These are phyloP conservation scores for Nematopogon swammerdamellus DNA, from an alignment of 2,888 invertebrate genomes.

Conservation along the genomic window DNA sequence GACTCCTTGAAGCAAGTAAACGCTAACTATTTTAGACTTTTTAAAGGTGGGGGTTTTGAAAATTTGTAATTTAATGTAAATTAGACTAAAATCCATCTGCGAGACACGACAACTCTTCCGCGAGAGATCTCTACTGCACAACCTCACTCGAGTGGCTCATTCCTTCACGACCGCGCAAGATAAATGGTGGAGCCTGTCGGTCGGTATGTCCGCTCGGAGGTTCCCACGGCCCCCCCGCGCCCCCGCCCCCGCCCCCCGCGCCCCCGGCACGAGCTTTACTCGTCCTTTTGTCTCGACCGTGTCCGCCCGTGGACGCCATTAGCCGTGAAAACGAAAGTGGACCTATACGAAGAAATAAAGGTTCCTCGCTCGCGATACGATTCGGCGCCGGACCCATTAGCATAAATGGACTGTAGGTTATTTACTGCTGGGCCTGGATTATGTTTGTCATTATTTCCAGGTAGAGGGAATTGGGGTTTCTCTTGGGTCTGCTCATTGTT, in stretches of 20 bases:
- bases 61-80: no score
- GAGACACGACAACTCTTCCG: no score
- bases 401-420: neutral
- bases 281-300: neutral
- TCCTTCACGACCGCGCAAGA: slow-evolving; percentile 53
- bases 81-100: no score
- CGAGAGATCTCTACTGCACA: no score
- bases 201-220: neutral
- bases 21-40: no score
- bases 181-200: slow-evolving; percentile 26
- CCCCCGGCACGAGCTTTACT: neutral
- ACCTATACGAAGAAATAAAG: neutral
- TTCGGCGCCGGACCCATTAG: neutral
- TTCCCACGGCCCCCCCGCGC: neutral
- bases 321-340: neutral
- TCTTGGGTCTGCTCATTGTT: no score
- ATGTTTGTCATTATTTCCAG: neutral
- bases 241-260: neutral
- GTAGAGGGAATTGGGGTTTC: neutral
- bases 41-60: no score
- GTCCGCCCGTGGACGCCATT: neutral
- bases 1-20: no score
- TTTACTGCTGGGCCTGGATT: neutral
- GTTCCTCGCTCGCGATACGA: neutral
- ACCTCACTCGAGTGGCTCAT: slow-evolving; percentile 26